Conservation (phyloP, 2,888 invertebrate genomes). For the Slavum lentiscoides region DNA sequence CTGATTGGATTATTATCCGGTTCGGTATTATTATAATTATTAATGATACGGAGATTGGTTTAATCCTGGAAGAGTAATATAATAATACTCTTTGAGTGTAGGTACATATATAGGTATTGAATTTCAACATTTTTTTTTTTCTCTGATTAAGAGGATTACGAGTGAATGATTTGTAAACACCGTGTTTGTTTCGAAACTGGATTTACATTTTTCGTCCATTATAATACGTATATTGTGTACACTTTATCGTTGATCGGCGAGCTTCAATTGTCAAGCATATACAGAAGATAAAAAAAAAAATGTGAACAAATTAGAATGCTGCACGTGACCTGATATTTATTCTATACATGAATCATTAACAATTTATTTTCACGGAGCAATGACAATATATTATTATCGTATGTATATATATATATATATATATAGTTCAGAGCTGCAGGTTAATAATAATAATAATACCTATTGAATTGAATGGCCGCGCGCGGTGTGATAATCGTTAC, state of each 20-base stretch:
- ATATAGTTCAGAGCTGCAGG: background rate
- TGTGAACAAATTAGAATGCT: background rate
- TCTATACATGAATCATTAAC: background rate
- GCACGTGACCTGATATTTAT: conserved; percentile 2
- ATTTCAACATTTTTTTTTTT: conserved; percentile 5
- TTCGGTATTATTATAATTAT: background rate
- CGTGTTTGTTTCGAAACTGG: conserved; percentile 39
- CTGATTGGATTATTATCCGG: too few species aligned
- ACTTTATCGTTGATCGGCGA: conserved; percentile 4
- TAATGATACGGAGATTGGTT: background rate
- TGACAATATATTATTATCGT: conserved; percentile 3
- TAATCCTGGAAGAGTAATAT: background rate
- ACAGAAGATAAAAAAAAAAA: too few species aligned
- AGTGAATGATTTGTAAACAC: conserved; percentile 11
- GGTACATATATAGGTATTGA: conserved; percentile 5
- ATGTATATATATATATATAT: too few species aligned
- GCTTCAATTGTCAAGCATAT: conserved; percentile 10
- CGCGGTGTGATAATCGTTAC: background rate
- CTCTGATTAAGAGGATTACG: conserved; percentile 32
- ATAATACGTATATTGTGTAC: background rate
- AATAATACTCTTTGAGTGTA: background rate
- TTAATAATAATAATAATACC: background rate
- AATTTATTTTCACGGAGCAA: background rate
- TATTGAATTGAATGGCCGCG: background rate
- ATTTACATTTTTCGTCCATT: conserved; percentile 44